A percentile compares a stretch with the other conserved stretches of the same genome.
Evolutionary conservation across 2,888 invertebrate genomes (phyloP).

Genomic region (Allygus modestus): DNA sequence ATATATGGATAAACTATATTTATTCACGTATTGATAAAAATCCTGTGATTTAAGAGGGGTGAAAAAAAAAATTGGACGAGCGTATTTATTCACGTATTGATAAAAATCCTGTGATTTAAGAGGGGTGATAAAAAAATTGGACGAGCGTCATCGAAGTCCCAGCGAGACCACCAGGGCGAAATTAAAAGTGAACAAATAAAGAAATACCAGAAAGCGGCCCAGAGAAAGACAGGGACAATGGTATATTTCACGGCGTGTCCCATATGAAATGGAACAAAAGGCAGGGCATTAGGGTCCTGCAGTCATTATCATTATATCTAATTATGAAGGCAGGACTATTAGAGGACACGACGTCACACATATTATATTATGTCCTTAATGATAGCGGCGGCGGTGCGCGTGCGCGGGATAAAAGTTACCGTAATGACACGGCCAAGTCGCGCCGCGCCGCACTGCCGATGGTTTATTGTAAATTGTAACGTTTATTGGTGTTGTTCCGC

Average conservation of each 20-base stretch:
- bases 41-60: too few relatives aligned
- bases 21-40: too few relatives aligned
- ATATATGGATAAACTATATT: too few relatives aligned
- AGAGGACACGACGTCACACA: conserved; percentile 60
- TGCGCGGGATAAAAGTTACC: conserved; percentile 38
- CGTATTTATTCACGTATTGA: too few relatives aligned
- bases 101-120: too few relatives aligned
- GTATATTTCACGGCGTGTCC: conserved; percentile 58
- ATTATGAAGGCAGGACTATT: conserved; percentile 59
- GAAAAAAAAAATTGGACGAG: too few relatives aligned
- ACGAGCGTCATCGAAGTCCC: background rate
- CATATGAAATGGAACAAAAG: conserved; percentile 59
- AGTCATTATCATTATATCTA: conserved; percentile 64
- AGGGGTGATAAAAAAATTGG: too few relatives aligned
- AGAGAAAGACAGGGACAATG: conserved; percentile 42
- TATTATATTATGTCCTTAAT: conserved; percentile 64
- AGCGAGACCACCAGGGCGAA: background rate
- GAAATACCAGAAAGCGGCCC: conserved; percentile 6
- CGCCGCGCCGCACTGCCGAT: too few relatives aligned
- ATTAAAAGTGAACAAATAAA: conserved; percentile 10
- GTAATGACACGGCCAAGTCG: conserved; percentile 11
- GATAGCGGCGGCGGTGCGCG: conserved; percentile 51
- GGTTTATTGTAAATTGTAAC: too few relatives aligned
- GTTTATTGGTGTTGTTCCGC: too few relatives aligned
- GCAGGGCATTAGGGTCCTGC: conserved; percentile 57